Evolutionary conservation across 2,797 vertebrate genomes (phyloP).

Genomic region (Coilia nasus): DNA sequence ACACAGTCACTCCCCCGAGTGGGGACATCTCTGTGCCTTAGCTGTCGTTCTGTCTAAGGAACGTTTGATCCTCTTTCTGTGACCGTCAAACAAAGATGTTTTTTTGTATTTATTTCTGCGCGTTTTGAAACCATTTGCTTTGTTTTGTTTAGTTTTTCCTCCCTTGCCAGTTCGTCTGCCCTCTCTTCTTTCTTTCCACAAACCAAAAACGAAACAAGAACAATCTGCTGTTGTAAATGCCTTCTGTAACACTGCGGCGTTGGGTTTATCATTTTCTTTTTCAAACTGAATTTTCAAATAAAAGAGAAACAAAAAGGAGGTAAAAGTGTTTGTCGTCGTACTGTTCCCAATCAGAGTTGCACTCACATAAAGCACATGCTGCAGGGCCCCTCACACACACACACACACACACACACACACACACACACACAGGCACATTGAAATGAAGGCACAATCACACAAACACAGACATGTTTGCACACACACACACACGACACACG

Average conservation of each 20-base stretch:
- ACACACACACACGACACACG: neutral
- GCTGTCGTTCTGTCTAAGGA: constrained; percentile 81
- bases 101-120: neutral
- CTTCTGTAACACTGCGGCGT: constrained; percentile 87
- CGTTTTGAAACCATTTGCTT: constrained; percentile 56
- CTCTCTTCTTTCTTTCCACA: constrained; percentile 63
- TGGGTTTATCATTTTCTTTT: constrained; percentile 70
- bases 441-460: no score
- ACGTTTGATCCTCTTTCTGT: constrained; percentile 79
- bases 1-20: constrained; percentile 67
- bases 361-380: neutral
- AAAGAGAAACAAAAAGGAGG: constrained; percentile 48
- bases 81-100: constrained; percentile 57
- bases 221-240: constrained; percentile 88
- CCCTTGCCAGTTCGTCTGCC: constrained; percentile 58
- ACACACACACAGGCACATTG: neutral
- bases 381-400: neutral
- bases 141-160: constrained; percentile 59
- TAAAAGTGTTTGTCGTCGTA: neutral
- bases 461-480: no score
- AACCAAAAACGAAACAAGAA: constrained; percentile 69
- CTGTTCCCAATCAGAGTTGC: neutral
- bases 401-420: no score
- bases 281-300: constrained; percentile 62
- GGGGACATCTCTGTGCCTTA: constrained; percentile 92